Evolutionary conservation across 2,797 vertebrate genomes (phyloP).

Genomic region (Morelia viridis): DNA sequence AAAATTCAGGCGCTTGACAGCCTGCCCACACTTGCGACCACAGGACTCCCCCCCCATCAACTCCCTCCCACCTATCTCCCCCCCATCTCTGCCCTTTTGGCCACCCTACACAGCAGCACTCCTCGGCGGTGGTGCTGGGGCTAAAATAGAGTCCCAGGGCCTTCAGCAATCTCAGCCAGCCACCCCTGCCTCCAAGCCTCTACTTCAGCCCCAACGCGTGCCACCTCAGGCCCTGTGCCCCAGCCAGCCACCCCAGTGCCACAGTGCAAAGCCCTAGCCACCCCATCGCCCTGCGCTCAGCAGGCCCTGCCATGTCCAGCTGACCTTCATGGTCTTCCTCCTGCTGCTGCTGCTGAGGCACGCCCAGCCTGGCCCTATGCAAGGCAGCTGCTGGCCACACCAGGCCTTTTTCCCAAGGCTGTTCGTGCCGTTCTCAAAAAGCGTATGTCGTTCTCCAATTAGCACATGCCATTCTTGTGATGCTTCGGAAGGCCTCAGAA

Average conservation of each 20-base stretch:
- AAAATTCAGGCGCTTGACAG: neutral
- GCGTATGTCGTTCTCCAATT: neutral
- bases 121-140: neutral
- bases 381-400: neutral
- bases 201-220: too few species aligned
- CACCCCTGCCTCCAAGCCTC: too few species aligned
- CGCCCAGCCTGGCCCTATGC: neutral
- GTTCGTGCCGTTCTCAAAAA: neutral
- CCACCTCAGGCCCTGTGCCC: too few species aligned
- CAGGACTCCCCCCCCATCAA: neutral
- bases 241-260: too few species aligned
- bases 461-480: neutral
- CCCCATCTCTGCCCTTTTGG: neutral
- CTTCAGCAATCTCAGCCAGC: neutral
- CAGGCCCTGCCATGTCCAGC: neutral
- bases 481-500: neutral
- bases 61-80: neutral
- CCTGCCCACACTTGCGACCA: neutral
- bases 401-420: neutral
- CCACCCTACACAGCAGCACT: neutral
- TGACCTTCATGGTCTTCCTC: neutral
- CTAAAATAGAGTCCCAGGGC: neutral
- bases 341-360: neutral
- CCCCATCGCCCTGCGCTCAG: too few species aligned
- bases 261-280: too few species aligned